Percentiles rank a stretch among this genome's conserved stretches.
These are phyloP conservation scores for Oxyteleia sp. DNA, from an alignment of 2,888 invertebrate genomes.

Conservation along the genomic window DNA sequence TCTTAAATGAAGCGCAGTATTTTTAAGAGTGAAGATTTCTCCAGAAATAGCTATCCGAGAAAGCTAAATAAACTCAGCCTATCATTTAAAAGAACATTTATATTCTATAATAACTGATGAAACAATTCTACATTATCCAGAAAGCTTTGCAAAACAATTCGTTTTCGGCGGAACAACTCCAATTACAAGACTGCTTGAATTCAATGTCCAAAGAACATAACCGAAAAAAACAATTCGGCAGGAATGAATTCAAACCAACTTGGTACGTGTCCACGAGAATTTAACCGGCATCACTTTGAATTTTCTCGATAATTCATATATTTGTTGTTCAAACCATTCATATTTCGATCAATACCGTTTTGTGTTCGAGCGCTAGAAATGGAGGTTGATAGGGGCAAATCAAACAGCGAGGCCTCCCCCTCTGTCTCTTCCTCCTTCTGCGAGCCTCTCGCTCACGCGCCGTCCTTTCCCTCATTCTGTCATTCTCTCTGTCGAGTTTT, in stretches of 20 bases:
- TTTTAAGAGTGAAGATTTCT: too few species aligned
- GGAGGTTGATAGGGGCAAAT: conserved; percentile 62
- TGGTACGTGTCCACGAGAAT: conserved; percentile 24
- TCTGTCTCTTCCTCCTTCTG: neutral
- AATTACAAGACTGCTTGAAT: neutral
- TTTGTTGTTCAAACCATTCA: conserved; percentile 64
- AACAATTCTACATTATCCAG: too few species aligned
- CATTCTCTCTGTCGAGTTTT: conserved; percentile 36
- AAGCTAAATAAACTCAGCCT: too few species aligned
- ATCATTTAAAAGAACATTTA: too few species aligned
- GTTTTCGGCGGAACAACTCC: neutral
- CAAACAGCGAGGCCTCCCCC: conserved; percentile 37
- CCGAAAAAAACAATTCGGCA: neutral
- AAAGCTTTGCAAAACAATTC: neutral
- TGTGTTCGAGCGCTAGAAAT: conserved; percentile 56
- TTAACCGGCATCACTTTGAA: conserved; percentile 42
- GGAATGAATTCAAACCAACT: neutral
- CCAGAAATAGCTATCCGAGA: too few species aligned
- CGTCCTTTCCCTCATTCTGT: conserved; percentile 11
- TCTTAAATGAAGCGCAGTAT: too few species aligned
- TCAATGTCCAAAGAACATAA: neutral
- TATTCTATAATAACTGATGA: too few species aligned
- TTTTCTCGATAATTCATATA: conserved; percentile 54
- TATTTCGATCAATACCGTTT: conserved; percentile 64
- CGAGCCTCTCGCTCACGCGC: neutral